Evolutionary conservation across 2,113 vertebrate genomes (phyloP), one percentile per base, ranked within the genome.

Genomic region (Nothoprocta pentlandii): DNA sequence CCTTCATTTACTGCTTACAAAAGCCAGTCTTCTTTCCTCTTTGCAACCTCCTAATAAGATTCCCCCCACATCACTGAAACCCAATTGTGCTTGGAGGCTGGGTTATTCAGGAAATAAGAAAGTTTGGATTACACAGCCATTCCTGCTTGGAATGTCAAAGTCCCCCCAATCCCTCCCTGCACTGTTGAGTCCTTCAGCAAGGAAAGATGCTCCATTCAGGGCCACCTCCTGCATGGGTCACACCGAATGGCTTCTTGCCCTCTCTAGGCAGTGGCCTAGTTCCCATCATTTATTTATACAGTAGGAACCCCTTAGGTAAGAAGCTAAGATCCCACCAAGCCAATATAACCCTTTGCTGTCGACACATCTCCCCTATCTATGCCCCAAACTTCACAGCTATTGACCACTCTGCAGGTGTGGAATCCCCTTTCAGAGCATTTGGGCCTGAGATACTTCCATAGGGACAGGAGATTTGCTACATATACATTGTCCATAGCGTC

Each of bases 1-100:
- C 91, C 88, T 93, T 93, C 76, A 91, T 94, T 97, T 95, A 95
- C 80, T 56, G 54, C 74, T 88, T 84, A 95, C 90, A 97, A 97
- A 97, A 87, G 92, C 73, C 80, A 90, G 82, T 47, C 92, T 77
- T 81, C 89, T 88, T 76, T 78, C 87, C 91, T 67, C 41, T 4
- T 47, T 94, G 53, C 93, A 96, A 41, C n/a, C 89, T 91, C 86
- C 90, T 95, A 96, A 97, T 96, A 92, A 96, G 86, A 96, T 96
- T 95, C 85, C 83, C 92, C 92, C 75, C 89, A 91, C 92, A 93
- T 82, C 73, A 88, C 93, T 90, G 66, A 92, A 83, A 80, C 80
- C 39, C 76, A 56, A 63, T 91, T 95, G 94, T 88, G 80, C 41
- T 78, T 36, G 16, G 69, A 77, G 71, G 71, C 68, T 54, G 84